Evolutionary conservation across 1,140 invertebrate species (phyloP), one percentile per base, ranked within the genome.

Genomic region (Chlorops oryzae): DNA sequence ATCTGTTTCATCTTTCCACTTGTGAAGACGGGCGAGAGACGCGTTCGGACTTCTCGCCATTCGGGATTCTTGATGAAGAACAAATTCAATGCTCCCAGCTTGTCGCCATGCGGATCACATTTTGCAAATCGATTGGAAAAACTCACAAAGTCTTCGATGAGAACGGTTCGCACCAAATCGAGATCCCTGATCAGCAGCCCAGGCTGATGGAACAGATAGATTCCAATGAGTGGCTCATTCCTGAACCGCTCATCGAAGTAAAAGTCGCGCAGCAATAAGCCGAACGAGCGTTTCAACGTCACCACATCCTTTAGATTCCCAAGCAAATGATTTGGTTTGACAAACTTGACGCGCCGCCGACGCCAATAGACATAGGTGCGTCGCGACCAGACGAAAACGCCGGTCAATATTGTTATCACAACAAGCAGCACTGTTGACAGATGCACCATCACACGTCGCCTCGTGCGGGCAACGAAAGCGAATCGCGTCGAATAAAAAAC

Each of bases 1-100:
- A 81, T 80, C 47, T 70, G 70, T 55, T 76, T 80, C 25, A 82
- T 63, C 57, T 79, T 80, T 34, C 72, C 72, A 5, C 75, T 73
- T 1, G 79, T 75, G 38, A 81, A 81, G 9, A 75, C 73, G 9
- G 78, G 76, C 2, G 76, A 75, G 20, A 81, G 54, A 32, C 77
- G 73, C 2, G 73, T 72, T 12, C 80, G 63, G 7, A 81, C 66
- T 32, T 70, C 63, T 50, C 75, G 79, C 80, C 80, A 82, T 35
- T 66, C 55, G 0, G 63, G 59, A 48, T 71, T 63, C 13, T 65
- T 60, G 18, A 59, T 59, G 15, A 69, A 61, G 42, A 72, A 72
- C 5, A 71, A 55, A 44, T 61, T 65, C n/a, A 67, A 56, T n/a
- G 62, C 55, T 37, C 65, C 60, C 62, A 71, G 59, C 42, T 62